A percentile compares a stretch with the other conserved stretches of the same genome.
Evolutionary conservation across 2,888 invertebrate genomes (phyloP).

Genomic region (Trissoscelio sp.): DNA sequence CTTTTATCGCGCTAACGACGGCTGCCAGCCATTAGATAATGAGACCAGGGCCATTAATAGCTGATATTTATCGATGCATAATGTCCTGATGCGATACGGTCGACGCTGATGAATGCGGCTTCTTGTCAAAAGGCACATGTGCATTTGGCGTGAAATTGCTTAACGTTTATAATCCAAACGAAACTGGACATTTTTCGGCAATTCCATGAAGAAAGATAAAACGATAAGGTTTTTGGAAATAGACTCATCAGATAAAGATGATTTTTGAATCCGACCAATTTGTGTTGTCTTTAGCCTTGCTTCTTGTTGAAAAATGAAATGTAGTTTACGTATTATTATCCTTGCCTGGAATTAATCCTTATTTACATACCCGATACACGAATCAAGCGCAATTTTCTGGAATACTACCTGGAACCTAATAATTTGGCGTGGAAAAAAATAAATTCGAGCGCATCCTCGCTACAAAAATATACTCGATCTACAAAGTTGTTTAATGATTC

Average conservation of each 20-base stretch:
- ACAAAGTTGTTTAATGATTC: slow-evolving; percentile 52
- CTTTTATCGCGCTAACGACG: slow-evolving; percentile 68
- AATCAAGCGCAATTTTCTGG: slow-evolving; percentile 7
- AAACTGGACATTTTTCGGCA: slow-evolving; percentile 6
- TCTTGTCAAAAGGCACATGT: slow-evolving; percentile 59
- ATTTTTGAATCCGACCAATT: no score
- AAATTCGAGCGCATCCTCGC: slow-evolving; percentile 8
- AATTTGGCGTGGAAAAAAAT: slow-evolving; percentile 31
- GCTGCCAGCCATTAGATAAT: slow-evolving; percentile 72
- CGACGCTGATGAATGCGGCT: slow-evolving; percentile 57
- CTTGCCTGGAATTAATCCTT: slow-evolving; percentile 6
- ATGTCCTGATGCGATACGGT: slow-evolving; percentile 46
- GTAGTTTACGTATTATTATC: background rate
- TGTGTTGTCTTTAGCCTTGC: no score
- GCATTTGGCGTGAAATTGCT: slow-evolving; percentile 56
- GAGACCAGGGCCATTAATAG: slow-evolving; percentile 72
- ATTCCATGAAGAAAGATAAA: background rate
- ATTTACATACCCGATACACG: slow-evolving; percentile 33
- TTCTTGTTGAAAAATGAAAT: background rate
- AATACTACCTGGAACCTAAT: background rate
- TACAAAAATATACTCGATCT: slow-evolving; percentile 20
- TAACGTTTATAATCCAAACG: slow-evolving; percentile 12
- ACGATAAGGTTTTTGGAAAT: background rate
- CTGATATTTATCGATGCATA: slow-evolving; percentile 72
- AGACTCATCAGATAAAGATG: no score